A percentile compares a stretch with the other conserved stretches of the same genome.
Conservation (phyloP, 2,797 vertebrate species). For the Tenualosa ilisha region DNA sequence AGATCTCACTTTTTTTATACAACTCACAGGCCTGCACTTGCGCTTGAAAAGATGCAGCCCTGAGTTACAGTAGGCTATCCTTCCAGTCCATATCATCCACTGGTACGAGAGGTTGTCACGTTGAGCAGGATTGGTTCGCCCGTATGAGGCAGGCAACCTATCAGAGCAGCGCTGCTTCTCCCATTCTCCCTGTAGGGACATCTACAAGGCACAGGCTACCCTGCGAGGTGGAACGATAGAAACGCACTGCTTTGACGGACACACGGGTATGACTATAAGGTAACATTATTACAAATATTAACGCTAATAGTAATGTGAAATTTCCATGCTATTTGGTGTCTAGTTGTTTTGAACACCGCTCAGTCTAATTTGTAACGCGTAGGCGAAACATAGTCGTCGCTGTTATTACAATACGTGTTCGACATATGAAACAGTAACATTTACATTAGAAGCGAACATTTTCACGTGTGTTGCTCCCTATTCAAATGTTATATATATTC, state of each 20-base stretch:
- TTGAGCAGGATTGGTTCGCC: slow-evolving; percentile 58
- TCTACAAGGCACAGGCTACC: slow-evolving; percentile 20
- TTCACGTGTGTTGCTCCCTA: background rate
- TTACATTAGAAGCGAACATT: background rate
- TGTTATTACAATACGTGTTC: background rate
- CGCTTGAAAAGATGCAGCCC: background rate
- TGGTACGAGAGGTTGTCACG: slow-evolving; percentile 39
- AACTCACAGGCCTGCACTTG: background rate
- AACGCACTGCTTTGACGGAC: background rate
- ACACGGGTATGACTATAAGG: slow-evolving; percentile 13
- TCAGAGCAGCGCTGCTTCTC: slow-evolving; percentile 38
- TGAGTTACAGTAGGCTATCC: slow-evolving; percentile 25
- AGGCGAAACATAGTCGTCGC: background rate
- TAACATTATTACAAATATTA: background rate
- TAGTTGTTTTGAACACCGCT: background rate
- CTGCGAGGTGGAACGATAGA: slow-evolving; percentile 10
- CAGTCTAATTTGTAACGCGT: background rate
- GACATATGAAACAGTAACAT: background rate
- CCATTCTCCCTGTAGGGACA: slow-evolving; percentile 35
- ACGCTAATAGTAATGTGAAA: background rate
- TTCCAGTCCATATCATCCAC: background rate
- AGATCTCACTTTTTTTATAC: background rate
- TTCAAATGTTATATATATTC: background rate
- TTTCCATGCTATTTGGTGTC: background rate
- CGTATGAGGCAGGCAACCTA: slow-evolving; percentile 42